A percentile compares a stretch with the other conserved stretches of the same genome.
These are phyloP conservation scores for Rhingia rostrata DNA, from an alignment of 2,888 invertebrate genomes.

Conservation along the genomic window DNA sequence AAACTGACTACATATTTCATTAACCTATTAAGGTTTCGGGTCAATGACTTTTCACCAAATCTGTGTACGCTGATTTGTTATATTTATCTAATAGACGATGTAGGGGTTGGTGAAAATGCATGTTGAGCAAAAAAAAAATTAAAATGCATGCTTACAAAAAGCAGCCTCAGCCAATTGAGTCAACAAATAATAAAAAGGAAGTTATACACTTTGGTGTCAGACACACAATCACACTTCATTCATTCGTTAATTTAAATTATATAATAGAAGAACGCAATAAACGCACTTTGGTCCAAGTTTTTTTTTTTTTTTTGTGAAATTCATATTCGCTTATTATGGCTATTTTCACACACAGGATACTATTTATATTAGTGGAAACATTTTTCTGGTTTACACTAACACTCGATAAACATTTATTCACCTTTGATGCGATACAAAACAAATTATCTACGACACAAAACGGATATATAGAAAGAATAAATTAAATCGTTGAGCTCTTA, in stretches of 20 bases:
- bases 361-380: not conserved
- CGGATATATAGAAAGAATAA: not conserved
- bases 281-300: not conserved
- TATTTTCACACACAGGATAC: not conserved
- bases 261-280: conserved; percentile 21
- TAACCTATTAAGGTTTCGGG: conserved; percentile 48
- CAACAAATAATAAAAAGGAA: not conserved
- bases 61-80: not conserved
- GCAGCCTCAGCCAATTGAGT: not conserved
- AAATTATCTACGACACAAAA: too few relatives aligned
- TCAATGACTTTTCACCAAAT: conserved; percentile 54
- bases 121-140: not conserved
- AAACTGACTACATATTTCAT: conserved; percentile 21
- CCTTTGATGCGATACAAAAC: conserved; percentile 13
- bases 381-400: not conserved
- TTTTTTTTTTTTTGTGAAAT: not conserved
- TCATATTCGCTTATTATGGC: not conserved
- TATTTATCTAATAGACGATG: not conserved
- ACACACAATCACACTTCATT: conserved; percentile 35
- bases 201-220: conserved; percentile 16
- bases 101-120: not conserved
- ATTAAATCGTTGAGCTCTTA: conserved; percentile 14
- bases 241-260: conserved; percentile 39
- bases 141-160: not conserved
- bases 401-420: conserved; percentile 16